phyloP scores from a whole-genome alignment of 2,113 vertebrate species.

The Rhineura floridana region DNA sequence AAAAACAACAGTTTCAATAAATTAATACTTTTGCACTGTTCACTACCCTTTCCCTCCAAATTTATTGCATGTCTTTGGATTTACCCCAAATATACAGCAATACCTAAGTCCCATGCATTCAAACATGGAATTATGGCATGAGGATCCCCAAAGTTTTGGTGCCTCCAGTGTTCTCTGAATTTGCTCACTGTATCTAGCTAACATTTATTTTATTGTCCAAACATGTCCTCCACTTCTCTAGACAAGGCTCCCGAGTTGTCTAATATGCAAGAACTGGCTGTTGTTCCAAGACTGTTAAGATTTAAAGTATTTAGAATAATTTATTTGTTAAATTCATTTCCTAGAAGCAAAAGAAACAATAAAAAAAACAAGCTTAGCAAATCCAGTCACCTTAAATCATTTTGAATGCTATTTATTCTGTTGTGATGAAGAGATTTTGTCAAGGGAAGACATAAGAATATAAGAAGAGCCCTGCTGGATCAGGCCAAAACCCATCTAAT shows the following conservation, averaged over 20 bases:
- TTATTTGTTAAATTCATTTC: neutral
- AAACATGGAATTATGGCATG: too few species aligned
- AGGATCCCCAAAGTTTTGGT: neutral
- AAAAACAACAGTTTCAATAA: neutral
- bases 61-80: neutral
- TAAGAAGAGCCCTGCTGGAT: too few species aligned
- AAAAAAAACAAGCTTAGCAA: neutral
- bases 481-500: too few species aligned
- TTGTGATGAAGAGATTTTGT: neutral
- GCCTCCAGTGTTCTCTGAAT: neutral
- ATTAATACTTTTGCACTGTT: neutral
- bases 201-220: neutral
- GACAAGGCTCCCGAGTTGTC: too few species aligned
- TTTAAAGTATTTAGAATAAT: neutral
- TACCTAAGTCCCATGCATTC: neutral
- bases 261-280: neutral
- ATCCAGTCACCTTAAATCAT: neutral
- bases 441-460: neutral
- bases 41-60: neutral
- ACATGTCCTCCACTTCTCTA: neutral
- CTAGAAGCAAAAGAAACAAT: neutral
- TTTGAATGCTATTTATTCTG: constrained; percentile 6
- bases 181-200: neutral
- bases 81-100: neutral
- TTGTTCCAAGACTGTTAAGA: neutral